These are phyloP conservation scores for Capromys pilorides DNA, from an alignment of 2,797 vertebrate species.

Conservation along the genomic window DNA sequence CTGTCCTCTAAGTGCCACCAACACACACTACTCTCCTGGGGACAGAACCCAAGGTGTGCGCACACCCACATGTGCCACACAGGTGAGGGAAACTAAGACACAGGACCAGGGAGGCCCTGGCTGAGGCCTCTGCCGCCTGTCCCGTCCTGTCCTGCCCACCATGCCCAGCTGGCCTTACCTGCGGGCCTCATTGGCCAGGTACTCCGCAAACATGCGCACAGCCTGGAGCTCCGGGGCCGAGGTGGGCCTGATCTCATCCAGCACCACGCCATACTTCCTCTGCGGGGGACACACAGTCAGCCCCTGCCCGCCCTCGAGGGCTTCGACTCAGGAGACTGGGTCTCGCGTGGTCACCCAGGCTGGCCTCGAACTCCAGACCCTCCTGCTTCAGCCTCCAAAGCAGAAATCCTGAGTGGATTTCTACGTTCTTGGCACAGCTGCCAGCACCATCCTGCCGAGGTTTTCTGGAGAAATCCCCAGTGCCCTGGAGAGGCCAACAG, in stretches of 20 bases:
- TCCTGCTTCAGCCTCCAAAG: background rate
- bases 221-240: constrained; percentile 93
- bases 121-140: background rate
- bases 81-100: background rate
- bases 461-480: background rate
- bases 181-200: constrained; percentile 90
- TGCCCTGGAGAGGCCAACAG: background rate
- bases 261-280: constrained; percentile 95
- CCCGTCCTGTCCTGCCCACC: no score
- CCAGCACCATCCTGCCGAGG: background rate
- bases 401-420: background rate
- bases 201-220: constrained; percentile 95
- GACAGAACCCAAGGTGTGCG: background rate
- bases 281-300: constrained; percentile 66
- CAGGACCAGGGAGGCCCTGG: background rate
- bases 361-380: background rate
- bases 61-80: no score
- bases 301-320: fast-evolving
- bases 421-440: background rate
- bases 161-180: constrained; percentile 84
- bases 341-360: background rate
- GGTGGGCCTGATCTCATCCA: constrained; percentile 94
- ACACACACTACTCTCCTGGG: background rate
- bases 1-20: background rate
- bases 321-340: background rate